Base-by-base conservation (phyloP, 2,888 invertebrate species). In the Hydropsyche betteni region DNA sequence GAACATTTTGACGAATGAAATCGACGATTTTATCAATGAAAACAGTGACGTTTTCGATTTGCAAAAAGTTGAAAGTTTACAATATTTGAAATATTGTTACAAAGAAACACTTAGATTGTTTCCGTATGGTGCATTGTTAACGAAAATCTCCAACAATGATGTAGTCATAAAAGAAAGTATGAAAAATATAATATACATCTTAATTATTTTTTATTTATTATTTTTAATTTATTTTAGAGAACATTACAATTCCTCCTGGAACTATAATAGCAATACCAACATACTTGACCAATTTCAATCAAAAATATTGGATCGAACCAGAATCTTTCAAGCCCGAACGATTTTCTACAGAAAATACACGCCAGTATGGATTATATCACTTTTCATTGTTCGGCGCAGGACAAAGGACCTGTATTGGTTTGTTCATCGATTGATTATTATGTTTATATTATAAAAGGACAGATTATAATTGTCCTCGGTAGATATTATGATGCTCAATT, bases 321-420 rank as follows among this genome's bases (percentile, higher is more conserved):
- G 78, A 81, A 12, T 78, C 77, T 5, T 87, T 85, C 78, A 84
- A 84, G 64, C 87, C 87, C 7, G 84, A 85, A n/a, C 82, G 87
- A 68, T 86, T 86, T 80, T 80, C 83, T 74, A 81, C 82, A 73
- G 82, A 81, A 33, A 82, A 83, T 61, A 81, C 80, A 38, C 79
- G 82, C 0, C 80, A 81, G 0, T 82, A 81, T 33, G 83, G 83
- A 76, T 81, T 83, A 69, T 84, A 83, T 76, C 80, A 84, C 0
- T 87, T 83, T 80, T 80, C 87, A 73, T 86, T 87, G 5, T 87
- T 86, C 80, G 87, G 87, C 52, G 84, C 83, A 12, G 87, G 87
- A 64, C 86, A 86, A 36, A 84, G 86, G 74, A 86, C 85, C 82
- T 87, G 87, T 80, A 81, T 86, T 78, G 86, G 87, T 87, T 81